phyloP scores from a whole-genome alignment of 2,888 invertebrate genomes.

The Oligia latruncula region DNA sequence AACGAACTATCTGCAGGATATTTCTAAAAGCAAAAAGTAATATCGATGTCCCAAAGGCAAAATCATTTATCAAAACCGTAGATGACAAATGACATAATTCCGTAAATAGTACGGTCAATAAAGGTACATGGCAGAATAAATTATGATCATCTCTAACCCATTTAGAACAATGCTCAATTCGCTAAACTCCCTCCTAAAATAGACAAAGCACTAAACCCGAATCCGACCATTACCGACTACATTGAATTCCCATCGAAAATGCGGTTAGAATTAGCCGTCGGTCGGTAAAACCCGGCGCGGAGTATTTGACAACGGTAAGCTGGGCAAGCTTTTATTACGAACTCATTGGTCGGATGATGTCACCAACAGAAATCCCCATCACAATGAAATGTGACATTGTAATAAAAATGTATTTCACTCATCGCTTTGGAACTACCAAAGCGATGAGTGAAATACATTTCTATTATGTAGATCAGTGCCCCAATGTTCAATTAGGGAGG shows the following conservation, averaged over 20 bases:
- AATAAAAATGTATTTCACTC: constrained; percentile 42
- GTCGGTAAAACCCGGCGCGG: constrained; percentile 40
- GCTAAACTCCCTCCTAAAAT: constrained; percentile 41
- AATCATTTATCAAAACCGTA: constrained; percentile 27
- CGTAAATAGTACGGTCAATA: constrained; percentile 12
- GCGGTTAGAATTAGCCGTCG: constrained; percentile 55
- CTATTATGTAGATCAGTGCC: constrained; percentile 14
- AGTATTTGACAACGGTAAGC: constrained; percentile 55
- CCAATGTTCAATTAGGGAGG: constrained; percentile 34
- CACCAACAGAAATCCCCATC: constrained; percentile 55
- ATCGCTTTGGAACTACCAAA: constrained; percentile 19
- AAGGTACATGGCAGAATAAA: constrained; percentile 29
- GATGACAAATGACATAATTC: not conserved
- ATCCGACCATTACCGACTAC: constrained; percentile 51
- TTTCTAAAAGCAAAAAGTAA: not conserved
- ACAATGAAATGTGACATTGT: constrained; percentile 60
- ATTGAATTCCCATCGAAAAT: constrained; percentile 60
- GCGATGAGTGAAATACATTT: too few species aligned
- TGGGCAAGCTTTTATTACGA: constrained; percentile 23
- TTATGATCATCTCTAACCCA: constrained; percentile 37
- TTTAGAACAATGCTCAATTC: constrained; percentile 43
- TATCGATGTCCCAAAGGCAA: not conserved
- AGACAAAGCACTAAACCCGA: constrained; percentile 54
- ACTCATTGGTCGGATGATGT: constrained; percentile 51
- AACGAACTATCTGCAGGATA: too few species aligned